These are phyloP conservation scores for Acromyrmex charruanus DNA, from an alignment of 1,140 invertebrate species.

Conservation along the genomic window DNA sequence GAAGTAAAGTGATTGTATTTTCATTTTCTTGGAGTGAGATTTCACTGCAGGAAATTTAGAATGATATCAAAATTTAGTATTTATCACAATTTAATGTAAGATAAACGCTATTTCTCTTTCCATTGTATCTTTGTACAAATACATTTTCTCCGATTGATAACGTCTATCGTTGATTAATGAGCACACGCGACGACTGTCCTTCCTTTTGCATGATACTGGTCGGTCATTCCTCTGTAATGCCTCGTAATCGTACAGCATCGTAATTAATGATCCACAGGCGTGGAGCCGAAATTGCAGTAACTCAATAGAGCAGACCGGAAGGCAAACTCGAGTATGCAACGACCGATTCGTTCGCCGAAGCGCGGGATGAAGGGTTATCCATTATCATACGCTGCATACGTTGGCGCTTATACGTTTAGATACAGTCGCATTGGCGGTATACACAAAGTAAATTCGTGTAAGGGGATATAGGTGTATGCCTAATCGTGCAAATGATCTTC, in stretches of 20 bases:
- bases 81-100: conserved; percentile 8
- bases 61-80: neutral
- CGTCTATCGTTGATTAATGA: conserved; percentile 28
- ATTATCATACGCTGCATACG: conserved; percentile 62
- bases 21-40: too few relatives aligned
- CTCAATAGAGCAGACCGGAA: conserved; percentile 60
- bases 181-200: neutral
- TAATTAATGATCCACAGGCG: conserved; percentile 69
- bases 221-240: neutral
- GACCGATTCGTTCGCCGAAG: conserved; percentile 58
- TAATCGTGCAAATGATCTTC: conserved; percentile 24
- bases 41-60: too few relatives aligned
- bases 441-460: conserved; percentile 35
- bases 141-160: neutral
- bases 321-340: conserved; percentile 58
- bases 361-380: conserved; percentile 71
- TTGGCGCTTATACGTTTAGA: conserved; percentile 44
- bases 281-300: conserved; percentile 62
- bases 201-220: neutral
- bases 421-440: neutral
- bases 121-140: neutral
- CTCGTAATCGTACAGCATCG: neutral
- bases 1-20: too few relatives aligned
- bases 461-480: conserved; percentile 17
- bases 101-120: neutral